Evolutionary conservation across 2,113 vertebrate genomes (phyloP).

Genomic region (Callithrix jacchus): DNA sequence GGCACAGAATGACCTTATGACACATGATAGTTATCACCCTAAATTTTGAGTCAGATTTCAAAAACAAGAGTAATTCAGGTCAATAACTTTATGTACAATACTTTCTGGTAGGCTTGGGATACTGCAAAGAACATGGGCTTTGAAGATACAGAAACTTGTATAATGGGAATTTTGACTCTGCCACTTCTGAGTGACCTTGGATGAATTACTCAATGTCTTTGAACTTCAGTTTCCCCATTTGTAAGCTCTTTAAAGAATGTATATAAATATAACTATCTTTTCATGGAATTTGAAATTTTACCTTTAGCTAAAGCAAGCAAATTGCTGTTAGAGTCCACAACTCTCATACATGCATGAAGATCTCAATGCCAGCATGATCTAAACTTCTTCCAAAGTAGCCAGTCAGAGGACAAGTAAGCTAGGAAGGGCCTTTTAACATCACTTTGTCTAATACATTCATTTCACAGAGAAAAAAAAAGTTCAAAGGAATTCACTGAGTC

Average conservation of each 20-base stretch:
- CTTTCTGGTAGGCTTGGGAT: not conserved
- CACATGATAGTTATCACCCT: not conserved
- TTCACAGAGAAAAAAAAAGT: not conserved
- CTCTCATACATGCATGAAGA: not conserved
- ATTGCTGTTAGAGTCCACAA: not conserved
- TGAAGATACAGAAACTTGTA: not conserved
- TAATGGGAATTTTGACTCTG: not conserved
- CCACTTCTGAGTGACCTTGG: not conserved
- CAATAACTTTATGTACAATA: not conserved
- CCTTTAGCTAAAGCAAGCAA: not conserved
- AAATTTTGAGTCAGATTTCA: not conserved
- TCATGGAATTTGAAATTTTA: not conserved
- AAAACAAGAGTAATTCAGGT: not conserved
- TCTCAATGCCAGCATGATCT: not conserved
- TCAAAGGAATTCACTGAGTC: not conserved
- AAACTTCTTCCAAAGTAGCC: not conserved
- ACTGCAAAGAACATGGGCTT: not conserved
- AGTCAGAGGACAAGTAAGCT: not conserved
- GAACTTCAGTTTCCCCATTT: not conserved
- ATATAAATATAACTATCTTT: not conserved
- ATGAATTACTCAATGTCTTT: not conserved
- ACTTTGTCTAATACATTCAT: not conserved
- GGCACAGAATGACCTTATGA: not conserved
- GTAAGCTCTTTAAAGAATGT: not conserved
- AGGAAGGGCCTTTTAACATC: not conserved